Evolutionary conservation across 1,140 invertebrate species (phyloP).

Genomic region (Monochamus saltuarius): DNA sequence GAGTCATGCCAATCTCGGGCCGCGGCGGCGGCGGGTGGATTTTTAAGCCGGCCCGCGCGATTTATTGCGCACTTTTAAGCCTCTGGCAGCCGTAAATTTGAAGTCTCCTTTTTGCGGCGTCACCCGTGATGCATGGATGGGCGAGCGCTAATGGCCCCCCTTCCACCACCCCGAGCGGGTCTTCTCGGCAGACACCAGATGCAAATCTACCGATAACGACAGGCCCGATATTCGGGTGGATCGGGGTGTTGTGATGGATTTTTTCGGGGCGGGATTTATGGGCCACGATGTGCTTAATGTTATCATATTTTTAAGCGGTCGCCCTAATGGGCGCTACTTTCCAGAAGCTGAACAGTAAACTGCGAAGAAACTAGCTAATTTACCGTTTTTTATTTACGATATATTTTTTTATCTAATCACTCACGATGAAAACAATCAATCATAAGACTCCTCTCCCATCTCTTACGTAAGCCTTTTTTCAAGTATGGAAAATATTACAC

Average conservation of each 20-base stretch:
- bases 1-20: conserved; percentile 36
- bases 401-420: too few species aligned
- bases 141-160: conserved; percentile 33
- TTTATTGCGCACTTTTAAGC: conserved; percentile 47
- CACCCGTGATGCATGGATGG: conserved; percentile 39
- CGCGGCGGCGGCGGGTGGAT: conserved; percentile 30
- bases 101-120: conserved; percentile 39
- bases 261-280: neutral
- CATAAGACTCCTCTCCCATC: too few species aligned
- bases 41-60: conserved; percentile 40
- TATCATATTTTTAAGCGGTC: too few species aligned
- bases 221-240: neutral
- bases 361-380: too few species aligned
- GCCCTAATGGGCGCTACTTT: too few species aligned
- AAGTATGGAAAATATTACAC: too few species aligned
- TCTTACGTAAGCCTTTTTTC: too few species aligned
- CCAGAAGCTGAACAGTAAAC: too few species aligned
- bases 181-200: conserved; percentile 5
- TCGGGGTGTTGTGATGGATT: conserved; percentile 6
- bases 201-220: conserved; percentile 14
- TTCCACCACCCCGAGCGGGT: conserved; percentile 11
- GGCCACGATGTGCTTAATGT: too few species aligned
- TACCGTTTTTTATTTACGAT: too few species aligned
- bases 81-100: conserved; percentile 40
- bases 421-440: too few species aligned